These are phyloP conservation scores for Spatulosminthurus flaviceps DNA, from an alignment of 2,888 invertebrate species.

Conservation along the genomic window DNA sequence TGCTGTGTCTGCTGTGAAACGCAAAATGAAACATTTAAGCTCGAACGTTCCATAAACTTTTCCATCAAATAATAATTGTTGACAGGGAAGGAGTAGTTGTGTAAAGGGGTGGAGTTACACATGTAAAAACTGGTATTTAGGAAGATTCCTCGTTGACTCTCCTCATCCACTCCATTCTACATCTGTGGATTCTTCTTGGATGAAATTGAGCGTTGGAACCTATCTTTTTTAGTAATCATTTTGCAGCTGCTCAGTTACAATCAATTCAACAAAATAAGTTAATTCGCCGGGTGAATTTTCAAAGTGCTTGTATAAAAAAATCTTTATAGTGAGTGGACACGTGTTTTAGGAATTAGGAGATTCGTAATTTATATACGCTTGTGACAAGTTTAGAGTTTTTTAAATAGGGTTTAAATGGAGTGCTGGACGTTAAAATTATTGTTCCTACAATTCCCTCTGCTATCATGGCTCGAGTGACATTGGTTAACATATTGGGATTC, in stretches of 20 bases:
- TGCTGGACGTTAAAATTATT: neutral
- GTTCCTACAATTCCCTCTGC: neutral
- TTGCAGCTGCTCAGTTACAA: too few relatives aligned
- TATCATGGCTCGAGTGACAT: slow-evolving; percentile 11
- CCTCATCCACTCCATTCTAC: neutral
- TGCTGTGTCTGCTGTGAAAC: too few relatives aligned
- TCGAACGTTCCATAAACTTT: slow-evolving; percentile 5
- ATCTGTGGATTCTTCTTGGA: neutral
- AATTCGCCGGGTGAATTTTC: too few relatives aligned
- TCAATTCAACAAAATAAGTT: too few relatives aligned
- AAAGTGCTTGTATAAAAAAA: too few relatives aligned
- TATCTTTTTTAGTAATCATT: too few relatives aligned
- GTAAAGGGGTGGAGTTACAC: neutral
- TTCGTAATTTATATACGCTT: too few relatives aligned
- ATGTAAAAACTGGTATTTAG: slow-evolving; percentile 1
- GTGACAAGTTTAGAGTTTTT: neutral
- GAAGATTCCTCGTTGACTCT: neutral
- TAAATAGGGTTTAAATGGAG: neutral
- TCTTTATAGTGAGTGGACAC: too few relatives aligned
- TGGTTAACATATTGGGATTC: slow-evolving; percentile 16
- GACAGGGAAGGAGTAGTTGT: neutral
- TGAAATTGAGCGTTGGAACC: too few relatives aligned
- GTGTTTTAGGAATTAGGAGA: too few relatives aligned
- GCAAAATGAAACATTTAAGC: neutral
- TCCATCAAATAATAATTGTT: neutral